Conservation (phyloP, 1,140 invertebrate genomes). For the Pachypsylla venusta region DNA sequence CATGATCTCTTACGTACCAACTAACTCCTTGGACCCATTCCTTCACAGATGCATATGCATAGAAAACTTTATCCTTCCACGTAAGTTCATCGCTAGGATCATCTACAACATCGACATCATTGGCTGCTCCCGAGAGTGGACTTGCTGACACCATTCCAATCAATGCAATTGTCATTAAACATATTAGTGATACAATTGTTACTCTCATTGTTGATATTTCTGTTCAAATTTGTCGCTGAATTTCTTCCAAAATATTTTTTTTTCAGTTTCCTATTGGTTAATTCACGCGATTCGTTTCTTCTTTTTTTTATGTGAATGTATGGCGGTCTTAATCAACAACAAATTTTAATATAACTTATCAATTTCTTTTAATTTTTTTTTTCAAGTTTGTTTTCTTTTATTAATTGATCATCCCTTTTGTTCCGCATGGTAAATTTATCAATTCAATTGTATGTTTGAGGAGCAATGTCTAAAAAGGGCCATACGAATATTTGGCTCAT, state of each 20-base stretch:
- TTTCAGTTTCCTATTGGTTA: no score
- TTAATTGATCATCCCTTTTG: no score
- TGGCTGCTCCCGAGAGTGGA: neutral
- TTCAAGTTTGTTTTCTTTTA: no score
- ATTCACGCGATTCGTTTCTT: no score
- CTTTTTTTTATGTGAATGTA: no score
- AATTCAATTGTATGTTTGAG: no score
- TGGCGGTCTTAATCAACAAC: no score
- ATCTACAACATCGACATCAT: neutral
- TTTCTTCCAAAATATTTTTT: neutral
- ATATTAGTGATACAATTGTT: neutral
- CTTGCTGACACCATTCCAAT: neutral
- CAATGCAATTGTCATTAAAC: neutral
- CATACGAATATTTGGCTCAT: no score
- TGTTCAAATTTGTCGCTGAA: neutral
- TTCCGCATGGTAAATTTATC: no score
- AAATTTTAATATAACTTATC: no score
- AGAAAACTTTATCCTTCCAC: neutral
- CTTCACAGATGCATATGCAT: neutral
- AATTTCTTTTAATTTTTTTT: no score
- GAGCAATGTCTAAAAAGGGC: no score
- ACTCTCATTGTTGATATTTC: neutral
- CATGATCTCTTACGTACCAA: constrained; percentile 1
- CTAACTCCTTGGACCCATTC: neutral
- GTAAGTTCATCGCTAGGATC: neutral